A percentile compares a stretch with the other conserved stretches of the same genome.
Conservation (phyloP, 2,797 vertebrate genomes). For the Mionectes olivaceus region DNA sequence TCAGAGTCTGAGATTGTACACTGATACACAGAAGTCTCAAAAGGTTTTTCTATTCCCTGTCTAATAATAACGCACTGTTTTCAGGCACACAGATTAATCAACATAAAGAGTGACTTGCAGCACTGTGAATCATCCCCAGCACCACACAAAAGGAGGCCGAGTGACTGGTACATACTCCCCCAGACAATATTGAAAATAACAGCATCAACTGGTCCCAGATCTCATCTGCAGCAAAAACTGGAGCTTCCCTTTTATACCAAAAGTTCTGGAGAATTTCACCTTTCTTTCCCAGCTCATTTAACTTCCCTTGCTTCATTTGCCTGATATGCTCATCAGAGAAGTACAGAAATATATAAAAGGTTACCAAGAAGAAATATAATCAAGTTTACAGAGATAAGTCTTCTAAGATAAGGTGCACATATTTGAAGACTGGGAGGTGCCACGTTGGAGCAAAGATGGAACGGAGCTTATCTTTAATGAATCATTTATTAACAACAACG, state of each 20-base stretch:
- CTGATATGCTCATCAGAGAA: neutral
- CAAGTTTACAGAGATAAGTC: neutral
- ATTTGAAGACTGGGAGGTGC: conserved; percentile 1
- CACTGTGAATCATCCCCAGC: conserved; percentile 64
- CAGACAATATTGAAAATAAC: conserved; percentile 68
- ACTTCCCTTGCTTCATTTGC: neutral
- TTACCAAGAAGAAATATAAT: neutral
- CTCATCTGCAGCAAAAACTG: conserved; percentile 15
- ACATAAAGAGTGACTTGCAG: conserved; percentile 50
- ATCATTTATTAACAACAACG: neutral
- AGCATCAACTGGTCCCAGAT: conserved; percentile 46
- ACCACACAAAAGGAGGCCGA: conserved; percentile 52
- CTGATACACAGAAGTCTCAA: neutral
- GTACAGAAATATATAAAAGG: neutral
- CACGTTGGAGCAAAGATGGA: neutral
- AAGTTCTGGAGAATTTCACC: neutral
- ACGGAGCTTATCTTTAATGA: conserved; percentile 1
- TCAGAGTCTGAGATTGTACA: neutral
- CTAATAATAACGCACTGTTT: conserved; percentile 64
- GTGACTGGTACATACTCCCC: conserved; percentile 64
- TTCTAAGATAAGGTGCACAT: neutral
- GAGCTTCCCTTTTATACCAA: neutral
- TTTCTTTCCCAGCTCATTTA: neutral
- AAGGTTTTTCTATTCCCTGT: neutral
- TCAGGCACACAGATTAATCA: conserved; percentile 56